These are phyloP conservation scores for Cydia amplana DNA, from an alignment of 1,140 invertebrate genomes.

Conservation along the genomic window DNA sequence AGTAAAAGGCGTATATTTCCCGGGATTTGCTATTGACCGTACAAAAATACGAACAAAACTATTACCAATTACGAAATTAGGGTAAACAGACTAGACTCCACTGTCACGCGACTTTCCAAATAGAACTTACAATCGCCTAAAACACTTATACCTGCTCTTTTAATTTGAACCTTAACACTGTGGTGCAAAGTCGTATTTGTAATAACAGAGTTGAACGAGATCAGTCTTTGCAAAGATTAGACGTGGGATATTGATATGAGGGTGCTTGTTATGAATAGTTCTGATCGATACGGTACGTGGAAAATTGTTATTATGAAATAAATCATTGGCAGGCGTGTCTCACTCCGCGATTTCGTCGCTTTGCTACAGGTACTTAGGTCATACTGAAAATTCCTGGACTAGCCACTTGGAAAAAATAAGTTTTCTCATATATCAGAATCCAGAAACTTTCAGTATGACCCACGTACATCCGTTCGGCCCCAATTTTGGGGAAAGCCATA, in stretches of 20 bases:
- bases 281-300: neutral
- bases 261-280: no score
- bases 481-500: no score
- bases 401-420: no score
- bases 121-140: neutral
- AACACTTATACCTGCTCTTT: neutral
- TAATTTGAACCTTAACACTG: neutral
- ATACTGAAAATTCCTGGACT: no score
- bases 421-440: no score
- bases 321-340: no score
- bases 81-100: neutral
- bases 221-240: neutral
- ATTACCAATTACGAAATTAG: slow-evolving; percentile 6
- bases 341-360: no score
- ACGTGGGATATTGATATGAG: neutral
- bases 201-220: neutral
- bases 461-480: no score
- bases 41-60: neutral
- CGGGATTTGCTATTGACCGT: neutral
- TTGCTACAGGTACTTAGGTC: no score
- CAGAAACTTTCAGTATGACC: no score
- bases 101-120: neutral
- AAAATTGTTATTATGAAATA: neutral
- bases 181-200: neutral
- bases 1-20: neutral